These are phyloP conservation scores for Xiphorhynchus elegans DNA, from an alignment of 2,113 vertebrate genomes.

Conservation along the genomic window DNA sequence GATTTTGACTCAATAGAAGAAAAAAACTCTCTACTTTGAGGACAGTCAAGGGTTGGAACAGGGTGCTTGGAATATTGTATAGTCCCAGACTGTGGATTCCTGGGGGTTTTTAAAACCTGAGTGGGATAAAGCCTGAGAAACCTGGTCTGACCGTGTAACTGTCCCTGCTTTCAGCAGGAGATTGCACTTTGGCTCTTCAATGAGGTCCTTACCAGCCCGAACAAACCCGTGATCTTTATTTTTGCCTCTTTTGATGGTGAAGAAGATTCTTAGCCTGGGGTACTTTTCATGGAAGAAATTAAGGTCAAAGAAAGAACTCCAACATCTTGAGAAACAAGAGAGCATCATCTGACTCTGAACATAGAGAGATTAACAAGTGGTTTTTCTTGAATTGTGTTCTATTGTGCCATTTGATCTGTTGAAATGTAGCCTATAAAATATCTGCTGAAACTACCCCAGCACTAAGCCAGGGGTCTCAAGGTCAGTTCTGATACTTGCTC, in stretches of 20 bases:
- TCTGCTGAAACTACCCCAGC: background rate
- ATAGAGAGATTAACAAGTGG: background rate
- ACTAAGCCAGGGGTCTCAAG: background rate
- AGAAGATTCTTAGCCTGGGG: background rate
- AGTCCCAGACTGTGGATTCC: background rate
- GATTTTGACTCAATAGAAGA: background rate
- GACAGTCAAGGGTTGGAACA: background rate
- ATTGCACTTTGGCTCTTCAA: background rate
- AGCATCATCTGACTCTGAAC: background rate
- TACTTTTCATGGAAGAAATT: background rate
- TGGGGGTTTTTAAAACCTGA: background rate
- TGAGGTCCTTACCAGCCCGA: background rate
- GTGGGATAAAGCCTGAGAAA: background rate
- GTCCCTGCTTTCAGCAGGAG: background rate
- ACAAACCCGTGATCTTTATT: background rate
- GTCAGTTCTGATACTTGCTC: background rate
- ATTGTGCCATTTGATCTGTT: background rate
- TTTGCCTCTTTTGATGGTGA: background rate
- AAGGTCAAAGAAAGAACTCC: background rate
- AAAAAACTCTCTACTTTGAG: background rate
- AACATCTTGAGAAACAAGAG: background rate
- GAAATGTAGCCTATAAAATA: background rate
- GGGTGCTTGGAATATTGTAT: background rate
- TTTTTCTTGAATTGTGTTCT: background rate
- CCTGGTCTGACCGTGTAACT: background rate